Percentiles rank a stretch among this genome's conserved stretches.
phyloP scores from a whole-genome alignment of 2,113 vertebrate genomes.

The Ochotona princeps region DNA sequence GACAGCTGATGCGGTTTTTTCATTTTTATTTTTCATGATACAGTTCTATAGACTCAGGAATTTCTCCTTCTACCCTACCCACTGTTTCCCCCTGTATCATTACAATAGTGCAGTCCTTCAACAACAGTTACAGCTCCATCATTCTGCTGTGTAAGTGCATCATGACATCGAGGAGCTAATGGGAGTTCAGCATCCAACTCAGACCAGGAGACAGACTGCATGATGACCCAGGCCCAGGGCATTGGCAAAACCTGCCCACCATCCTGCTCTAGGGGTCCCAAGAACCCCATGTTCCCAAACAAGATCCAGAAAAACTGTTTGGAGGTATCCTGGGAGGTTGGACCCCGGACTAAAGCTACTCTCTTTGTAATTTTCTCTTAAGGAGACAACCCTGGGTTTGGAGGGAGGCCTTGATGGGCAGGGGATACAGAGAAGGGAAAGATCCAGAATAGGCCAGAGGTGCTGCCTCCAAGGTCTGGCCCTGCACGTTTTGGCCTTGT shows the following conservation, averaged over 20 bases:
- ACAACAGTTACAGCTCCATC: too few species aligned
- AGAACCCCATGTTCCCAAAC: background rate
- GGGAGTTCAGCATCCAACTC: background rate
- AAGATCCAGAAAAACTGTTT: background rate
- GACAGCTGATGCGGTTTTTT: background rate
- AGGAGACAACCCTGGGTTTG: background rate
- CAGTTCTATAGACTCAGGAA: too few species aligned
- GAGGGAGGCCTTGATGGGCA: background rate
- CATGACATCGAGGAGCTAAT: background rate
- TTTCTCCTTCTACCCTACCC: too few species aligned
- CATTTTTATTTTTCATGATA: background rate
- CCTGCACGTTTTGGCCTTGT: background rate
- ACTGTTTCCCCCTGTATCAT: too few species aligned
- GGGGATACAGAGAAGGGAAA: background rate
- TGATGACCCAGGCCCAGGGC: background rate
- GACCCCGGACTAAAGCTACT: background rate
- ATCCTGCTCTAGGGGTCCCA: background rate
- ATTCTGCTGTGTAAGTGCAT: too few species aligned
- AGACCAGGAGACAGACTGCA: background rate
- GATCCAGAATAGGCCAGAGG: background rate
- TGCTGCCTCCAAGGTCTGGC: background rate
- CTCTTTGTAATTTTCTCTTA: too few species aligned
- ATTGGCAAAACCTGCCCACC: background rate
- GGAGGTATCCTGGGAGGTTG: background rate
- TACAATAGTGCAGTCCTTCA: too few species aligned